Base-by-base conservation (phyloP, 2,888 invertebrate species). In the Apamea monoglypha region DNA sequence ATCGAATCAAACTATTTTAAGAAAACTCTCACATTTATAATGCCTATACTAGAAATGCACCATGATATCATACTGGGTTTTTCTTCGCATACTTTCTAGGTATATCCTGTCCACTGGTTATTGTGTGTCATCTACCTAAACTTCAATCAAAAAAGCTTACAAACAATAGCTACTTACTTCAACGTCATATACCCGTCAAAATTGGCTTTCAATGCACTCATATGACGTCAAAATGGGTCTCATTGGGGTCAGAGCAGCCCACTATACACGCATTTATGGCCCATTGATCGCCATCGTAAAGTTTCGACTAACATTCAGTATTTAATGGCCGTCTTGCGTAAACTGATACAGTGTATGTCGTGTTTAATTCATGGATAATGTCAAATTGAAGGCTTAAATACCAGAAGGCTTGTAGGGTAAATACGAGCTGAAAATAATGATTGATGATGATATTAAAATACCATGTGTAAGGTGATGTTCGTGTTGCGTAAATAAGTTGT, bases 271-370 rank as follows among this genome's bases (percentile, higher is more conserved):
- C 40, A 82, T 90, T 91, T 87, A 91, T 84, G 56, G 83, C 70
- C 83, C 82, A 88, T 90, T 89, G 89, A 89, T 90, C 71, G 85
- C 50, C 78, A 67, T 89, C 91, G 88, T 91, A 90, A 91, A 91
- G 25, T 82, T 82, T 85, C 76, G 67, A 81, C 89, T 88, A 85
- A 88, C 90, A 86, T 87, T 90, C 76, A 80, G 84, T 74, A 83
- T 87, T 89, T 90, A 85, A 90, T 83, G 66, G 73, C 75, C 73
- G 47, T 21, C 74, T 89, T 89, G 78, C 85, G 85, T 86, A 89
- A 89, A 87, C 84, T 79, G 63, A 78, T 70, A 82, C 80, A 81
- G 67, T 74, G 69, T 80, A 68, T 32, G 25, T 59, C 69, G 72
- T 50, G 74, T 50, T 68, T 86, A 73, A 86, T 83, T 74, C 69